These are phyloP conservation scores for Cryptotermes secundus DNA, from an alignment of 1,140 invertebrate genomes.

Conservation along the genomic window DNA sequence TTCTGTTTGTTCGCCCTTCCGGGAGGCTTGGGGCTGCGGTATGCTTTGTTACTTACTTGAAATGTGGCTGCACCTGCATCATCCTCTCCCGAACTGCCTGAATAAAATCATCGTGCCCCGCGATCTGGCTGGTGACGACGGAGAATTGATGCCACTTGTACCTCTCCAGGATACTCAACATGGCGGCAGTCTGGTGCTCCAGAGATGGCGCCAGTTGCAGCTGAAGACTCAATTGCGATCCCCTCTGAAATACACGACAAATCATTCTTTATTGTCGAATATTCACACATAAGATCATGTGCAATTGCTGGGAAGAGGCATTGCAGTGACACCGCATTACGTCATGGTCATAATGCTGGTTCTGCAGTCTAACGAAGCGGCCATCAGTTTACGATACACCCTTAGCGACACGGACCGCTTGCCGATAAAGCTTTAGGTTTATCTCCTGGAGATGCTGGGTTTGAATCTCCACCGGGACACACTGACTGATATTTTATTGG, in stretches of 20 bases:
- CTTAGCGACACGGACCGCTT: too few relatives aligned
- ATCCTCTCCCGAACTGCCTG: conserved; percentile 51
- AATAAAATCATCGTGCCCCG: conserved; percentile 58
- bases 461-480: too few relatives aligned
- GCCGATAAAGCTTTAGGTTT: too few relatives aligned
- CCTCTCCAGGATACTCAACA: conserved; percentile 54
- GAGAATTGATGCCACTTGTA: conserved; percentile 61
- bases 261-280: background rate
- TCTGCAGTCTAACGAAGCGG: too few relatives aligned
- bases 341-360: too few relatives aligned
- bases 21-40: background rate
- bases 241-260: conserved; percentile 35
- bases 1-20: too few relatives aligned
- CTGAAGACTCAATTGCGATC: conserved; percentile 42
- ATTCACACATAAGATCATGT: background rate
- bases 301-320: background rate
- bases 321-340: background rate
- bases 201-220: conserved; percentile 59
- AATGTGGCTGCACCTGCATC: conserved; percentile 41
- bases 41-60: conserved; percentile 42
- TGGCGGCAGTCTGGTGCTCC: conserved; percentile 54
- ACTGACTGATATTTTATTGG: too few relatives aligned
- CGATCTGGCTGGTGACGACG: conserved; percentile 51
- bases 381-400: too few relatives aligned
- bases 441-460: too few relatives aligned